These are phyloP conservation scores for Aphodius sticticus DNA, from an alignment of 2,888 invertebrate genomes.

Conservation along the genomic window DNA sequence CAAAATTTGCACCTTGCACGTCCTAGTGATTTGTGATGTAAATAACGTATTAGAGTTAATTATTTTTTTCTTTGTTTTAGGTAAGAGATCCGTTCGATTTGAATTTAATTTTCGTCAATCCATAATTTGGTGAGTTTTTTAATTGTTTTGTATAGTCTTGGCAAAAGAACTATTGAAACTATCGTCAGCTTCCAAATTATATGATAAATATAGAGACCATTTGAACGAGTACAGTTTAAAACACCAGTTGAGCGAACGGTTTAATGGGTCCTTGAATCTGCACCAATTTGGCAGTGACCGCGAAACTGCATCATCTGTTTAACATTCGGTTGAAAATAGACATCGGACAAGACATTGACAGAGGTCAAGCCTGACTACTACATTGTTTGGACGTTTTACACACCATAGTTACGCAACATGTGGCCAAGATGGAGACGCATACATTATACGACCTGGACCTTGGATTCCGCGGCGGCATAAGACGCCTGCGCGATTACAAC, in stretches of 20 bases:
- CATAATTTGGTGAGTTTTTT: no score
- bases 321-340: not conserved
- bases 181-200: not conserved
- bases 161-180: not conserved
- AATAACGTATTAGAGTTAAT: no score
- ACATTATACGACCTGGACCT: slow-evolving; percentile 28
- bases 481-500: slow-evolving; percentile 32
- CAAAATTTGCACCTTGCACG: no score
- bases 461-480: slow-evolving; percentile 26
- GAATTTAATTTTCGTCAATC: no score
- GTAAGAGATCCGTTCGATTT: no score
- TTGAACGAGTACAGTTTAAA: not conserved
- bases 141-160: no score
- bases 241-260: not conserved
- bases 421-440: slow-evolving; percentile 23
- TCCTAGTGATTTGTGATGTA: no score
- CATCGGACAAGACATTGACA: not conserved
- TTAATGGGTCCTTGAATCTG: not conserved
- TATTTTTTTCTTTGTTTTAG: no score
- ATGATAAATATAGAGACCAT: not conserved
- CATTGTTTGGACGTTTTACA: slow-evolving; percentile 27
- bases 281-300: not conserved
- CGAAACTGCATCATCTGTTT: slow-evolving; percentile 4
- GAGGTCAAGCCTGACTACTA: slow-evolving; percentile 15
- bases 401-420: slow-evolving; percentile 14